Conservation (phyloP, 23 tunicate genomes). For the Halocynthia aurantium region DNA sequence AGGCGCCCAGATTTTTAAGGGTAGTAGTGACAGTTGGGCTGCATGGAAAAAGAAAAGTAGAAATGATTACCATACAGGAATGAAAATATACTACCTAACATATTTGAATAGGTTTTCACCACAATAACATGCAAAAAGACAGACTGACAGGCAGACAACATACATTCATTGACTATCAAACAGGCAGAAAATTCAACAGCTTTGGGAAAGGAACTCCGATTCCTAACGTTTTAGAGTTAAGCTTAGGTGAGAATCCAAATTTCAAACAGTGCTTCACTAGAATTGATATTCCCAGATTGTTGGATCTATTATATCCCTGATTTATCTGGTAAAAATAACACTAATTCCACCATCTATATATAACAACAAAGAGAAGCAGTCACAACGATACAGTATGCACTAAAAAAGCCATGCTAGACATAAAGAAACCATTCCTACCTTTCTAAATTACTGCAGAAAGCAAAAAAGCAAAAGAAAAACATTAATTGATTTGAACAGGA, state of each 20-base stretch:
- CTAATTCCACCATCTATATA: too few relatives aligned
- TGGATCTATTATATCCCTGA: too few relatives aligned
- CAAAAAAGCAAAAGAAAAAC: constrained; percentile 4
- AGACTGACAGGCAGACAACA: background rate
- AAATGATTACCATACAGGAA: background rate
- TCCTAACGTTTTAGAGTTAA: too few relatives aligned
- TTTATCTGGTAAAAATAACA: too few relatives aligned
- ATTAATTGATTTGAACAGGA: background rate
- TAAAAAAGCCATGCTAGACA: background rate
- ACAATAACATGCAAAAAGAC: background rate
- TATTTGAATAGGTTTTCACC: background rate
- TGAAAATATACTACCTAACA: too few relatives aligned
- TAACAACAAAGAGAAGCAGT: too few relatives aligned
- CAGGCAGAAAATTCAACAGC: background rate
- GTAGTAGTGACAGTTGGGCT: constrained; percentile 92
- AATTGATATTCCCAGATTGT: too few relatives aligned
- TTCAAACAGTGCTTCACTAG: too few relatives aligned
- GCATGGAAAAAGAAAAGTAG: background rate
- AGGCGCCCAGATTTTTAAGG: constrained; percentile 79
- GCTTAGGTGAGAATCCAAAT: too few relatives aligned
- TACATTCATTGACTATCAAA: background rate
- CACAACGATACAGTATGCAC: background rate
- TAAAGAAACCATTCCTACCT: background rate
- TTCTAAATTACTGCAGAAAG: constrained; percentile 6
- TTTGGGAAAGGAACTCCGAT: too few relatives aligned